Evolutionary conservation across 2,888 invertebrate species (phyloP).

Genomic region (Mythimna ferrago): DNA sequence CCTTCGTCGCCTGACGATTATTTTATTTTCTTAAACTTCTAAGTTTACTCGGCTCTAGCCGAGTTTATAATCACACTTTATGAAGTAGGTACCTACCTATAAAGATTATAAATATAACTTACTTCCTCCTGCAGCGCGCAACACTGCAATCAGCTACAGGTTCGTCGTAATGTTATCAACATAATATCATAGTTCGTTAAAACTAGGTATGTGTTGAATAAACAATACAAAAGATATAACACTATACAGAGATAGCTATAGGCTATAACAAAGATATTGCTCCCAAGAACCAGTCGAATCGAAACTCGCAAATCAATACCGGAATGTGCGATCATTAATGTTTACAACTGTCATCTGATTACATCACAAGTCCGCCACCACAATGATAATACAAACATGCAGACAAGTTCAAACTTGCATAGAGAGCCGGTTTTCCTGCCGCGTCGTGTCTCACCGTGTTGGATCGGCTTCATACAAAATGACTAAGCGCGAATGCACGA

Average conservation of each 20-base stretch:
- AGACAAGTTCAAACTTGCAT: constrained; percentile 70
- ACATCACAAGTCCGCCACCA: constrained; percentile 52
- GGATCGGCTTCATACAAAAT: constrained; percentile 20
- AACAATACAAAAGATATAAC: constrained; percentile 29
- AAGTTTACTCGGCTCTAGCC: no score
- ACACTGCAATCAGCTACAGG: constrained; percentile 12
- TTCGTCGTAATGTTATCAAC: constrained; percentile 42
- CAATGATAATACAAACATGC: constrained; percentile 51
- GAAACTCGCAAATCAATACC: constrained; percentile 30
- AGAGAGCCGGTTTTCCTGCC: constrained; percentile 58
- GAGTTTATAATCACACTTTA: no score
- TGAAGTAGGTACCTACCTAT: no score
- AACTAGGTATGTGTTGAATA: constrained; percentile 1
- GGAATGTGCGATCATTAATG: constrained; percentile 33
- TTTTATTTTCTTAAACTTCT: no score
- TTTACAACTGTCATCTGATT: constrained; percentile 45
- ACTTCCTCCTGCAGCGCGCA: constrained; percentile 1
- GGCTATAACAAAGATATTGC: constrained; percentile 26
- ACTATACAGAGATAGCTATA: neutral
- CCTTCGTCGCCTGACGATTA: no score
- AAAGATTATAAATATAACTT: no score
- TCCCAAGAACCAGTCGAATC: constrained; percentile 18
- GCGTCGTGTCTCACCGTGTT: constrained; percentile 34
- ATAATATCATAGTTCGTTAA: constrained; percentile 33
- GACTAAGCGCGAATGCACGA: constrained; percentile 30